A percentile compares a stretch with the other conserved stretches of the same genome.
These are phyloP conservation scores for Trichomycterus rosablanca DNA, from an alignment of 2,113 vertebrate species.

Conservation along the genomic window DNA sequence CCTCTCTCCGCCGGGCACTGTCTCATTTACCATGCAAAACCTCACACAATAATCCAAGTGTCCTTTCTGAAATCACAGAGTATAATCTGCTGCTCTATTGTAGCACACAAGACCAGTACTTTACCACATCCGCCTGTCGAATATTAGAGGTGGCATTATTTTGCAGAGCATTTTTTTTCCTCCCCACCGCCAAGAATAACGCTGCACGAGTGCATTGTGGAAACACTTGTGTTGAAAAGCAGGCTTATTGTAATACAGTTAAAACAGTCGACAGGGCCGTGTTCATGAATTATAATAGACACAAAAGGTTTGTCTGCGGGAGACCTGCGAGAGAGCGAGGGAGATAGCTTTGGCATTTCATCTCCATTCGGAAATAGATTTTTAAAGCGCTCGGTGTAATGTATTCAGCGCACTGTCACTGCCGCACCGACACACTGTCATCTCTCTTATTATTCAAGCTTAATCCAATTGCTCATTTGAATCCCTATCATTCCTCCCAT, in stretches of 20 bases:
- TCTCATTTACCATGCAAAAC: slow-evolving; percentile 84
- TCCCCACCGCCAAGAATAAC: slow-evolving; percentile 70
- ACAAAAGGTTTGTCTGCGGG: slow-evolving; percentile 74
- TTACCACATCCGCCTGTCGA: slow-evolving; percentile 64
- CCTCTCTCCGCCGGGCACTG: slow-evolving; percentile 65
- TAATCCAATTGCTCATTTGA: slow-evolving; percentile 79
- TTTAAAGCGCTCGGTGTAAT: slow-evolving; percentile 73
- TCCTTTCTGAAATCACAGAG: slow-evolving; percentile 86
- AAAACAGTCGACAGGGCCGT: slow-evolving; percentile 77
- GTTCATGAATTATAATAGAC: slow-evolving; percentile 85
- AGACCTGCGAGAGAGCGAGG: slow-evolving; percentile 65
- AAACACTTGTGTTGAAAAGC: slow-evolving; percentile 83
- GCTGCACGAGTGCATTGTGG: slow-evolving; percentile 71
- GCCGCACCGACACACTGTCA: slow-evolving; percentile 66
- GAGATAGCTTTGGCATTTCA: slow-evolving; percentile 78
- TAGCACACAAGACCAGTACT: slow-evolving; percentile 73
- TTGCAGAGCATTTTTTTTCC: slow-evolving; percentile 74
- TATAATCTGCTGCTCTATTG: slow-evolving; percentile 81
- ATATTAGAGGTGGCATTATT: slow-evolving; percentile 82
- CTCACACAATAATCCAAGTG: slow-evolving; percentile 81
- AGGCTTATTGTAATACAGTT: slow-evolving; percentile 85
- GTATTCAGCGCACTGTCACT: slow-evolving; percentile 80
- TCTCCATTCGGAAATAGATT: slow-evolving; percentile 83
- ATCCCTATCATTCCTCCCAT: slow-evolving; percentile 50
- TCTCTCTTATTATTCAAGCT: slow-evolving; percentile 68